phyloP scores from a whole-genome alignment of 2,113 vertebrate species.

The Tyrannus savana region DNA sequence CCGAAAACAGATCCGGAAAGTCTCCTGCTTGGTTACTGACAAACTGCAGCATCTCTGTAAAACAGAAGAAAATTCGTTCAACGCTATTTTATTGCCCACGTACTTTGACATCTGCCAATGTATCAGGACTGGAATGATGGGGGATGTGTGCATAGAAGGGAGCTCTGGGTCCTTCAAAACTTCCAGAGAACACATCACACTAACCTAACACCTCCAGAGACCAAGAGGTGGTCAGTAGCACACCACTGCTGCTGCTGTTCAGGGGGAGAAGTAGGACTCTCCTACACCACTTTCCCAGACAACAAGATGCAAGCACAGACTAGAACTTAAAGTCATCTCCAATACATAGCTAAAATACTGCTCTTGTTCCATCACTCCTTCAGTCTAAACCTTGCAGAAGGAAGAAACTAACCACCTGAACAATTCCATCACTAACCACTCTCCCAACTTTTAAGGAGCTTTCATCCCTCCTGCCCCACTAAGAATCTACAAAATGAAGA shows the following conservation, averaged over 20 bases:
- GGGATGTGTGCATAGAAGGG: accelerated
- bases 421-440: not conserved
- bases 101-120: not conserved
- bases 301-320: not conserved
- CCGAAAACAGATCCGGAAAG: slow-evolving; percentile 92
- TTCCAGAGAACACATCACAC: not conserved
- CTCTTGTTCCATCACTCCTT: not conserved
- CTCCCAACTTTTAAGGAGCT: not conserved
- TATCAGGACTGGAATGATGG: accelerated
- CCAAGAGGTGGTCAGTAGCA: accelerated
- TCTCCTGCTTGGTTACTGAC: slow-evolving; percentile 96
- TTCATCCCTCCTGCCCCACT: not conserved
- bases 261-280: not conserved
- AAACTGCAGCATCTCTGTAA: slow-evolving; percentile 96
- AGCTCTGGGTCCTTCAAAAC: not conserved
- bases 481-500: not conserved
- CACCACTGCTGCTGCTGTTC: not conserved
- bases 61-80: not conserved
- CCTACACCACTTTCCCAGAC: not conserved
- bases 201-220: not conserved
- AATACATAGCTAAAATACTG: not conserved
- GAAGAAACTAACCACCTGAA: not conserved
- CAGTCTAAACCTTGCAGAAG: not conserved
- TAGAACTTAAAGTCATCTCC: not conserved
- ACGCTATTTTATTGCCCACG: not conserved